phyloP scores from a whole-genome alignment of 2,888 invertebrate genomes.

The Bedellia somnulentella region DNA sequence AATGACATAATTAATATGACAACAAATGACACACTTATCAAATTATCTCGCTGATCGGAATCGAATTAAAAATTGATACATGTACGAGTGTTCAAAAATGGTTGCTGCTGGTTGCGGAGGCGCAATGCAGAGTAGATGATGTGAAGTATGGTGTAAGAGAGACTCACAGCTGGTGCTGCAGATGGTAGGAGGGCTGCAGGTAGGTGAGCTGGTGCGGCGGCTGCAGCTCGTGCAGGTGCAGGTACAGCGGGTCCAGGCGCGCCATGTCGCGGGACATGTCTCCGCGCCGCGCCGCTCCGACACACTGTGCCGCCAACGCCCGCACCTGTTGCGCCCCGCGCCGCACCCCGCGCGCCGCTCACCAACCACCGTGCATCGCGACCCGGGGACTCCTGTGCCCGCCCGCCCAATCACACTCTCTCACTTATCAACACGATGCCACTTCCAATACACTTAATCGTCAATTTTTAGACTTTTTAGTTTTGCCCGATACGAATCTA shows the following conservation, averaged over 20 bases:
- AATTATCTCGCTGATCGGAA: no score
- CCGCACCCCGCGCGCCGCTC: background rate
- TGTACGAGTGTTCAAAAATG: no score
- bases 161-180: slow-evolving; percentile 1
- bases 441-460: background rate
- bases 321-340: background rate
- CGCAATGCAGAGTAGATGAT: no score
- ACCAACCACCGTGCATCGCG: background rate
- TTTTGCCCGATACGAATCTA: no score
- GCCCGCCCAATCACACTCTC: no score
- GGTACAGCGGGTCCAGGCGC: slow-evolving; percentile 23
- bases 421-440: background rate
- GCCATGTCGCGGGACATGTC: slow-evolving; percentile 27
- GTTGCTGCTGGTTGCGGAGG: no score
- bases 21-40: no score
- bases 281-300: slow-evolving; percentile 8
- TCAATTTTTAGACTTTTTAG: no score
- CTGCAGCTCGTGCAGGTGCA: slow-evolving; percentile 26
- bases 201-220: slow-evolving; percentile 11
- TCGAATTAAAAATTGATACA: no score
- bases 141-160: no score
- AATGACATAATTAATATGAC: no score
- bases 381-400: background rate
- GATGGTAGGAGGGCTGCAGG: background rate
- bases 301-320: slow-evolving; percentile 4